Evolutionary conservation across 2,888 invertebrate genomes (phyloP).

Genomic region (Chymomyza caudatula): DNA sequence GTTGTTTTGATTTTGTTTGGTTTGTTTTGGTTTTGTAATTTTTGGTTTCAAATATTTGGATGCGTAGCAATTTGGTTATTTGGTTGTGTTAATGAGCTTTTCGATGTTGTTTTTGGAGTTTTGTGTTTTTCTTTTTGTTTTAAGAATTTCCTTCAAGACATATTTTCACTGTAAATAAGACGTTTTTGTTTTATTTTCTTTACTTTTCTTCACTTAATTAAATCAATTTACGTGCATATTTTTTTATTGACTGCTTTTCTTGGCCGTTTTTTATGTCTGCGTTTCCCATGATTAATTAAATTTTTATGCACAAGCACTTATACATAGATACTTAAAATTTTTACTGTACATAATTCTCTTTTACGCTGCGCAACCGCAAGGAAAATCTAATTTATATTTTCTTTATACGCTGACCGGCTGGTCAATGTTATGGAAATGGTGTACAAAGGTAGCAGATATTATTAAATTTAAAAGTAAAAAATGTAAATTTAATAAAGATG

Average conservation of each 20-base stretch:
- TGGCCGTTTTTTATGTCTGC: background rate
- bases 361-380: background rate
- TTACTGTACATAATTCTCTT: background rate
- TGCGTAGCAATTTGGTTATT: conserved; percentile 30
- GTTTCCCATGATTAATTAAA: background rate
- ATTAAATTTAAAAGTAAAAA: background rate
- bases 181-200: conserved; percentile 8
- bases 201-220: conserved; percentile 12
- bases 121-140: conserved; percentile 37
- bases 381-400: background rate
- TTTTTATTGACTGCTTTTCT: background rate
- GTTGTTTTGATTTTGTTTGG: conserved; percentile 16
- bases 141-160: background rate
- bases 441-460: background rate
- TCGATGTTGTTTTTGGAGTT: conserved; percentile 3
- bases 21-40: conserved; percentile 51
- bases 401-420: background rate
- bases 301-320: background rate
- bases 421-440: background rate
- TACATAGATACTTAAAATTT: background rate
- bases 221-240: conserved; percentile 31
- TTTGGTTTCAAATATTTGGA: conserved; percentile 59
- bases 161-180: conserved; percentile 22
- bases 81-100: conserved; percentile 9
- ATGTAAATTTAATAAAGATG: conserved; percentile 61